Evolutionary conservation across 2,797 vertebrate species (phyloP), one percentile per base, ranked within the genome.

Genomic region (Linurgus olivaceus): DNA sequence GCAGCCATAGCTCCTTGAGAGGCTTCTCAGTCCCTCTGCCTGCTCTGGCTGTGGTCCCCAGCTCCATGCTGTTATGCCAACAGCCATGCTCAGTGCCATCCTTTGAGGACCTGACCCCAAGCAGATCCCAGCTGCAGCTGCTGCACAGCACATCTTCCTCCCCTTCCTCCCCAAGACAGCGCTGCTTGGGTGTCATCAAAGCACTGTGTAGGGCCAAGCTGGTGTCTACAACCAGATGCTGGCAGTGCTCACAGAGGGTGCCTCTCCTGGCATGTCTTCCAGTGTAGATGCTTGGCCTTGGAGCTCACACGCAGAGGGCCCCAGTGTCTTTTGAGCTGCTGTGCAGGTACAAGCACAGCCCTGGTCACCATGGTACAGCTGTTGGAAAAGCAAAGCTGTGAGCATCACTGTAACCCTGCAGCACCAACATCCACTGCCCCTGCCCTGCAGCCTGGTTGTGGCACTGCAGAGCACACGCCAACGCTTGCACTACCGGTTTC

Each of bases 191-290:
- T 24, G 16, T 93, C 61, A 81, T 24, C 0, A 16, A 65, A 70
- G 85, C 10, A 54, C 26, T 0, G 2, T 18, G 4, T 23, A 57
- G 33, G 18, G 83, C 73, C 7, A 31, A 61, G 76, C 9, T 2
- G 4, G n/a, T 13, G 20, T 78, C 70, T 68, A n/a, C 4, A 15
- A 61, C 86, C 89, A 98, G 87, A 89, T 52, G 90, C 44, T 98
- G 52, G 73, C 99, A 99, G 55, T 81, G 96, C 65, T 91, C 97
- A 31, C 97, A 97, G 11, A 98, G 96, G 48, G 87, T 97, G 25
- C 73, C 17, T 2, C 88, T 21, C 7, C 14, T 77, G 82, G 45
- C 62, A 57, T 7, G 68, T 85, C 13, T 76, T 88, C 33, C 52
- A 17, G 7, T 57, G 93, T 28, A 77, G 77, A 19, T 28, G 92